Percentiles rank a stretch among this genome's conserved stretches.
These are phyloP conservation scores for Leptoclinus maculatus DNA, from an alignment of 2,797 vertebrate species.

Conservation along the genomic window DNA sequence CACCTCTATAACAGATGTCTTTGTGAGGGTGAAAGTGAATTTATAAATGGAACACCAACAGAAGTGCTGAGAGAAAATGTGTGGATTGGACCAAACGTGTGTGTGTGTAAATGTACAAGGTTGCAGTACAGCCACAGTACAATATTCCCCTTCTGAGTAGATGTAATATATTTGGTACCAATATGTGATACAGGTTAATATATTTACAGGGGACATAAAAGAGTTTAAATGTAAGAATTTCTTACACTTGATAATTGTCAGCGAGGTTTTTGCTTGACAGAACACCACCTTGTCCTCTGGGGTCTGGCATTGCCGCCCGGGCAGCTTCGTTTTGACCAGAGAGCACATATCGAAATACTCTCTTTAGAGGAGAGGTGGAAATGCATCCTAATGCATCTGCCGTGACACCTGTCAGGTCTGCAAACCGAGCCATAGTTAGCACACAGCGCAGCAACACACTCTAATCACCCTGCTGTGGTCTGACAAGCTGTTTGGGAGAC, in stretches of 20 bases:
- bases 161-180: background rate
- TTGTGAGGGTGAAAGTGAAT: constrained; percentile 66
- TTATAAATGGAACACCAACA: constrained; percentile 45
- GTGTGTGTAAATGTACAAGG: background rate
- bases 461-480: constrained; percentile 41
- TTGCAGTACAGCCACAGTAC: background rate
- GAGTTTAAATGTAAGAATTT: background rate
- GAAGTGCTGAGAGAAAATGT: constrained; percentile 1
- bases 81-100: constrained; percentile 27
- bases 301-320: constrained; percentile 17
- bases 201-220: background rate
- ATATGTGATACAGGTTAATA: constrained; percentile 14
- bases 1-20: constrained; percentile 80
- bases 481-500: constrained; percentile 41
- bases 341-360: constrained; percentile 52
- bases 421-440: constrained; percentile 43
- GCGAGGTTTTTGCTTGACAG: constrained; percentile 22
- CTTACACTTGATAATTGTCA: constrained; percentile 13
- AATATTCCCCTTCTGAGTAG: background rate
- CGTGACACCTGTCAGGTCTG: constrained; percentile 51
- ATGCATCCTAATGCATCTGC: constrained; percentile 57
- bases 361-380: constrained; percentile 61
- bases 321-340: constrained; percentile 60
- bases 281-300: constrained; percentile 29
- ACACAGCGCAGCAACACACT: constrained; percentile 27